Base-by-base conservation (phyloP, 1,140 invertebrate genomes). In the Apocrypta bakeri region DNA sequence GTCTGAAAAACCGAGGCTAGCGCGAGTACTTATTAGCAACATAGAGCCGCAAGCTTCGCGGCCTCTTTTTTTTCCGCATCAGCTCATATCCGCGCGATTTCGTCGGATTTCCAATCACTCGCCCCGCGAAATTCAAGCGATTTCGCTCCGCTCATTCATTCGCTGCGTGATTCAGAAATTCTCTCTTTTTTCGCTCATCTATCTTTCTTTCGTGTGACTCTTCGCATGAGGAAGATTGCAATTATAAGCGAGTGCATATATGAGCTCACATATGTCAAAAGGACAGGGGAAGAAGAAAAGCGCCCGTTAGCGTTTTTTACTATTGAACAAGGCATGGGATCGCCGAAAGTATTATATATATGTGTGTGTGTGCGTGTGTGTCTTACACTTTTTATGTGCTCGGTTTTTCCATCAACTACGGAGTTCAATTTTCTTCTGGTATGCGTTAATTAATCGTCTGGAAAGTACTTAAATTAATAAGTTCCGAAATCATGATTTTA, bases 11-110 rank as follows among this genome's bases (percentile, higher is more conserved):
- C 14, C 25, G 27, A 75, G 29, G 48, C 48, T n/a, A 12, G 14
- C 48, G 48, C 48, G 17, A 56, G 48, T 56, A 75, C 56, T 75
- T 61, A 75, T 63, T 63, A 75, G 29, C 73, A 63, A 56, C 48
- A 56, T n/a, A n/a, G 42, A 48, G 42, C 42, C 21, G n/a, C 33
- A 4, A 37, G 33, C 33, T 9, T 9, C 3, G 33, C 33, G 21
- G 48, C 48, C 48, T 75, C 56, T 4, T 75, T 75, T 21, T 61
- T 75, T 63, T 9, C 27, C 40, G 14, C 48, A 63, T 75, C 56
- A 63, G 56, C 73, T n/a, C 48, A 56, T 3, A 56, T 56, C 48
- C 48, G 21, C 21, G 48, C 6, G 48, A 56, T 56, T 56, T 56
- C 48, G 48, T 56, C 48, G 48, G 48, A 56, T n/a, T 56, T 56